phyloP scores from a whole-genome alignment of 2,888 invertebrate genomes.

The Trypoxylon attenuatum region DNA sequence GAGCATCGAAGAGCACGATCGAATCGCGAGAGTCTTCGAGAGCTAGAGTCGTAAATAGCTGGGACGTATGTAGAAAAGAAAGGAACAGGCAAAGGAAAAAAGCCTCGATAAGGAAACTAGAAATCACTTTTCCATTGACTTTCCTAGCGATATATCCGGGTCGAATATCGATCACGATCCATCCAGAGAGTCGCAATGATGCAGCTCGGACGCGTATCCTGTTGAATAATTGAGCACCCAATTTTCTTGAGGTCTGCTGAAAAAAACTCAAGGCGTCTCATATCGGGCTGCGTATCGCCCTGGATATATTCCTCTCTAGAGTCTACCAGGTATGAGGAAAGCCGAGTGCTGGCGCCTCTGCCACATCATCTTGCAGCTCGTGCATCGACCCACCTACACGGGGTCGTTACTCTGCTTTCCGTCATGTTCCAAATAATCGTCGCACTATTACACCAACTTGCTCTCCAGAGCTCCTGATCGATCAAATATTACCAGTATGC shows the following conservation, averaged over 20 bases:
- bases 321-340: too few relatives aligned
- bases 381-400: not conserved
- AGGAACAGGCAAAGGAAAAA: not conserved
- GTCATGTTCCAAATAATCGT: too few relatives aligned
- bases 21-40: not conserved
- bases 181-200: too few relatives aligned
- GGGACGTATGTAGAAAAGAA: not conserved
- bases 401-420: not conserved
- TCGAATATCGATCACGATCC: not conserved
- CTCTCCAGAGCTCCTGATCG: too few relatives aligned
- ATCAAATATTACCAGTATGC: too few relatives aligned
- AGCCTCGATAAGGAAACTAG: too few relatives aligned
- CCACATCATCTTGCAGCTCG: not conserved
- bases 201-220: slow-evolving; percentile 8
- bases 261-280: slow-evolving; percentile 11
- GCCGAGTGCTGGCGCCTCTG: not conserved
- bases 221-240: slow-evolving; percentile 53
- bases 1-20: not conserved
- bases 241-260: slow-evolving; percentile 39
- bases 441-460: too few relatives aligned
- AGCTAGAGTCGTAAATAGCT: not conserved
- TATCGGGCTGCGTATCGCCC: slow-evolving; percentile 2
- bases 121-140: not conserved
- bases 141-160: too few relatives aligned
- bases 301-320: not conserved